Conservation (phyloP, 2,797 vertebrate genomes). For the Gastrophryne carolinensis region DNA sequence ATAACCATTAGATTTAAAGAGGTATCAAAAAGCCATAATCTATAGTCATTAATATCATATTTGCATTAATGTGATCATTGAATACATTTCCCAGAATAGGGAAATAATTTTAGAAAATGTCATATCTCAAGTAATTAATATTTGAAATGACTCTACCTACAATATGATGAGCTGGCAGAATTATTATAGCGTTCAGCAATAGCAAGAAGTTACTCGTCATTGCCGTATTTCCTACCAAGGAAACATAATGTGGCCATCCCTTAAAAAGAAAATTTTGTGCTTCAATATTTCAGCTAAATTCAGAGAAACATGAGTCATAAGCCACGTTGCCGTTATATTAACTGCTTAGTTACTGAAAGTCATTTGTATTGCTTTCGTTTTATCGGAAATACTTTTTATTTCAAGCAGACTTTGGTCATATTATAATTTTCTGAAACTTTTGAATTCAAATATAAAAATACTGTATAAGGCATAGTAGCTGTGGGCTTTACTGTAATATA, state of each 20-base stretch:
- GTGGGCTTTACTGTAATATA: too few relatives aligned
- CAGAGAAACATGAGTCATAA: not conserved
- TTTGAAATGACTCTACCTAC: slow-evolving; percentile 27
- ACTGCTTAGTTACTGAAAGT: not conserved
- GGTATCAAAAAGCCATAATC: slow-evolving; percentile 34
- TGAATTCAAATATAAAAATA: too few relatives aligned
- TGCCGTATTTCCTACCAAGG: slow-evolving; percentile 24
- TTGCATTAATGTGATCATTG: slow-evolving; percentile 46
- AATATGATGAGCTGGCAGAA: slow-evolving; percentile 44
- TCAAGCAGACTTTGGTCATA: too few relatives aligned
- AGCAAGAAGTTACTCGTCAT: slow-evolving; percentile 11
- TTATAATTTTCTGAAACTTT: too few relatives aligned
- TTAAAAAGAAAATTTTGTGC: not conserved
- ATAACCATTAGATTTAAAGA: slow-evolving; percentile 15
- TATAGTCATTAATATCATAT: slow-evolving; percentile 42
- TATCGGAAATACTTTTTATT: not conserved
- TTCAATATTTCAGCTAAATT: not conserved
- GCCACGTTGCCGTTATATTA: not conserved
- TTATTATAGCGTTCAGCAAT: slow-evolving; percentile 26
- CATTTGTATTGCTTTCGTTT: not conserved
- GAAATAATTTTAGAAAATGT: slow-evolving; percentile 45
- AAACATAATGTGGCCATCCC: slow-evolving; percentile 9
- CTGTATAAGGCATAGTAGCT: too few relatives aligned
- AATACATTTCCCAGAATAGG: slow-evolving; percentile 45
- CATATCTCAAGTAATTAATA: slow-evolving; percentile 46